Evolutionary conservation across 2,113 vertebrate genomes (phyloP).

Genomic region (Engraulis encrasicolus): DNA sequence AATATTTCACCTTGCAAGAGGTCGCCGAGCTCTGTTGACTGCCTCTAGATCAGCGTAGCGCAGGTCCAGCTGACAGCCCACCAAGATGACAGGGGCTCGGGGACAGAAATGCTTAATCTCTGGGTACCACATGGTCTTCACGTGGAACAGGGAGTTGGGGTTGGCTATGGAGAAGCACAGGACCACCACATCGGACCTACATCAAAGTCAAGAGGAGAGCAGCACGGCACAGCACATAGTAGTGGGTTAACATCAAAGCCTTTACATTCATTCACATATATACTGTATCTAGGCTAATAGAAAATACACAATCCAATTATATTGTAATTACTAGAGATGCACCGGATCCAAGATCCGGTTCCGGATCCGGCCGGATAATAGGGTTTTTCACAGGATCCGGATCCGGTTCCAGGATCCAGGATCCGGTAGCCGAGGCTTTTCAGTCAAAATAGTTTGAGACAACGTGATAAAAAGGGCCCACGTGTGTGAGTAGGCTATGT

Average conservation of each 20-base stretch:
- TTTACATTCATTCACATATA: background rate
- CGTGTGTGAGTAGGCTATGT: too few relatives aligned
- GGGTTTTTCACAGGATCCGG: too few relatives aligned
- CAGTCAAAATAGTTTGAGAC: too few relatives aligned
- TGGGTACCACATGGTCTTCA: slow-evolving; percentile 89
- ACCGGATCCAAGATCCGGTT: too few relatives aligned
- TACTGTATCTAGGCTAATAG: background rate
- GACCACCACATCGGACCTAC: slow-evolving; percentile 85
- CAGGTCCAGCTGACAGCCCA: slow-evolving; percentile 87
- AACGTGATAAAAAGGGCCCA: too few relatives aligned
- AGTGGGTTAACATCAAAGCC: too few relatives aligned
- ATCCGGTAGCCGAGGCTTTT: too few relatives aligned
- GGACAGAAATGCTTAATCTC: slow-evolving; percentile 80
- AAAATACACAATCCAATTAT: background rate
- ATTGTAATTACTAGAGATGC: too few relatives aligned
- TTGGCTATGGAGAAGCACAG: slow-evolving; percentile 88
- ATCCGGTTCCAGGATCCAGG: too few relatives aligned
- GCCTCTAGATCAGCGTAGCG: slow-evolving; percentile 86
- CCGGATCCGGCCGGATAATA: too few relatives aligned
- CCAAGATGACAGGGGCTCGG: slow-evolving; percentile 83
- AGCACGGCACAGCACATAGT: background rate
- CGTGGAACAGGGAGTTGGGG: slow-evolving; percentile 85
- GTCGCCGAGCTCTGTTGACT: slow-evolving; percentile 81
- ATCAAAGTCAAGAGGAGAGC: background rate
- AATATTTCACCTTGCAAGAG: slow-evolving; percentile 77